phyloP scores from a whole-genome alignment of 1,140 invertebrate genomes.

The Hylaeus volcanicus region DNA sequence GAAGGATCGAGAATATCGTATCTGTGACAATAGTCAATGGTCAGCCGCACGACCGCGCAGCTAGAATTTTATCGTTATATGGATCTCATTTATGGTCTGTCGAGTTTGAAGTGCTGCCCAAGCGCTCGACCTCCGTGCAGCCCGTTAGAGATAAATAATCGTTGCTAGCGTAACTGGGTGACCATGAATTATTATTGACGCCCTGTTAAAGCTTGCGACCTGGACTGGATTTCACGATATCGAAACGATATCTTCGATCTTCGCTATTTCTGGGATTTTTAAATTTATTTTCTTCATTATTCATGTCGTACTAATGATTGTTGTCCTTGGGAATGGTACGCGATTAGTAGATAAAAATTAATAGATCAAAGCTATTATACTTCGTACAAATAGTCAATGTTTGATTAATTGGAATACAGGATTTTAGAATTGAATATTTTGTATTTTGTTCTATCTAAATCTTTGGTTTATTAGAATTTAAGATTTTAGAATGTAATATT shows the following conservation, averaged over 20 bases:
- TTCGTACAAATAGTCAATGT: too few relatives aligned
- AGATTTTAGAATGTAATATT: too few relatives aligned
- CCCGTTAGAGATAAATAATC: conserved; percentile 28
- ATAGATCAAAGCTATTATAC: too few relatives aligned
- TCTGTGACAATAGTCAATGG: not conserved
- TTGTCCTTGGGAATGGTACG: too few relatives aligned
- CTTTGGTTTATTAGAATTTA: too few relatives aligned
- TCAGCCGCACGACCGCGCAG: not conserved
- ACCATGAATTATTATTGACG: conserved; percentile 26
- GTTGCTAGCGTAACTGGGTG: not conserved
- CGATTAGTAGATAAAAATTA: too few relatives aligned
- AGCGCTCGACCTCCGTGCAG: not conserved
- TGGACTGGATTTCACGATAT: not conserved
- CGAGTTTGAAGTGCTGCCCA: not conserved
- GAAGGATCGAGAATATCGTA: not conserved
- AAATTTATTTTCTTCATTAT: not conserved
- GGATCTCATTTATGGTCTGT: not conserved
- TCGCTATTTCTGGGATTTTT: not conserved
- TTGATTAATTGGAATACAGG: too few relatives aligned
- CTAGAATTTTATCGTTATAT: conserved; percentile 16
- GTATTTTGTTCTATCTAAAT: too few relatives aligned
- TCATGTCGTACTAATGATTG: too few relatives aligned
- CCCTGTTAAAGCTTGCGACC: not conserved
- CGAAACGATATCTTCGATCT: not conserved
- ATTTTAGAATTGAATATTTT: too few relatives aligned